Conservation (phyloP, 2,797 vertebrate species). For the Helarctos malayanus region DNA sequence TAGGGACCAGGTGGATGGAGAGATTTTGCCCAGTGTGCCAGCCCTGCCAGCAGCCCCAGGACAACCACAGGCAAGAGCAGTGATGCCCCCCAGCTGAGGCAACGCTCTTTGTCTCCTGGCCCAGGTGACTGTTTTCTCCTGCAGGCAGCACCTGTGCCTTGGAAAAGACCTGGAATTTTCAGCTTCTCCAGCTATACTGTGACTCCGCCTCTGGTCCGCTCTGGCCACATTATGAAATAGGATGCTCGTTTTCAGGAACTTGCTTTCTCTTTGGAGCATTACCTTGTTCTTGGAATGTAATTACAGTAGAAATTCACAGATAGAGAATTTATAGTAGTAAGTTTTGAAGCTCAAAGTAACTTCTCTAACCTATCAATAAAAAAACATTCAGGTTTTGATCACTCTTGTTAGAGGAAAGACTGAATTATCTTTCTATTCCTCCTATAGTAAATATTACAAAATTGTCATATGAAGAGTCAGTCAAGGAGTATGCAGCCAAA, state of each 20-base stretch:
- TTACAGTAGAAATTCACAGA: neutral
- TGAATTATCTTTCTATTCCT: constrained; percentile 14
- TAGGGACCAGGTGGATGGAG: neutral
- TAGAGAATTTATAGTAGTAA: neutral
- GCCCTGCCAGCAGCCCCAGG: neutral
- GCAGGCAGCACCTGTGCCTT: neutral
- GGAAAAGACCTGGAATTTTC: constrained; percentile 11
- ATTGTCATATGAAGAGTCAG: neutral
- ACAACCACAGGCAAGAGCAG: neutral
- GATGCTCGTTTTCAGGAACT: neutral
- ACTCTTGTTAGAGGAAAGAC: neutral
- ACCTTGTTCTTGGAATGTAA: constrained; percentile 38
- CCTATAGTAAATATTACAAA: neutral
- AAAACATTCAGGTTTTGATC: constrained; percentile 10
- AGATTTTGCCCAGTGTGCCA: neutral
- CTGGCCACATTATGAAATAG: neutral
- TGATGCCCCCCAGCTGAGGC: neutral
- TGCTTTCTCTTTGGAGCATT: neutral
- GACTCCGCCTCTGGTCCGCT: neutral
- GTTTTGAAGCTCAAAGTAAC: neutral
- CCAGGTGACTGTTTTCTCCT: neutral
- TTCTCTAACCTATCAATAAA: constrained; percentile 36
- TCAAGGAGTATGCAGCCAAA: neutral
- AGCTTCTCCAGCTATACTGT: neutral
- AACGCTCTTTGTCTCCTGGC: neutral